Conservation (phyloP, 2,797 vertebrate species). For the Psittacula echo region DNA sequence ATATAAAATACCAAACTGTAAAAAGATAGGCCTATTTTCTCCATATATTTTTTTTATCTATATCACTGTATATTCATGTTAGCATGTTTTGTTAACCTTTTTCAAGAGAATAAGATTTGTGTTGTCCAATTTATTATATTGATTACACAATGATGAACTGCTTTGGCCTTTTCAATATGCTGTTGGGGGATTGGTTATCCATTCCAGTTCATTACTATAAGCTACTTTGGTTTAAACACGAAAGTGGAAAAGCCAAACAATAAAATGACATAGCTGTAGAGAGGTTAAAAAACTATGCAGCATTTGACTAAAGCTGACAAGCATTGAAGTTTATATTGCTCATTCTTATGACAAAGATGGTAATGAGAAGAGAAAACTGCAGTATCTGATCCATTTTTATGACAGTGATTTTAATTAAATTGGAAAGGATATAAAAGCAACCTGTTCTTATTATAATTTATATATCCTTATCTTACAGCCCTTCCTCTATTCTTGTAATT, state of each 20-base stretch:
- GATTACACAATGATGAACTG: conserved; percentile 48
- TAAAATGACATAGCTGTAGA: conserved; percentile 39
- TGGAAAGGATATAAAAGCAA: conserved; percentile 49
- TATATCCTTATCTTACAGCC: background rate
- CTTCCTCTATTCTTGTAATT: conserved; percentile 8
- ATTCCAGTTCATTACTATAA: conserved; percentile 25
- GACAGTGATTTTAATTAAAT: conserved; percentile 53
- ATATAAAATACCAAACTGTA: background rate
- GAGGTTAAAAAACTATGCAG: conserved; percentile 37
- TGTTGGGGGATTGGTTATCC: conserved; percentile 38
- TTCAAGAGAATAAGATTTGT: conserved; percentile 13
- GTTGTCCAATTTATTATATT: conserved; percentile 33
- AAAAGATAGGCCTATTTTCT: background rate
- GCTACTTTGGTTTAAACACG: background rate
- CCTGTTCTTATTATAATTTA: conserved; percentile 40
- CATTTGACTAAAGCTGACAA: background rate
- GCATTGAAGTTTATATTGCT: conserved; percentile 25
- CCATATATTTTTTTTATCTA: background rate
- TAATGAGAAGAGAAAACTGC: conserved; percentile 55
- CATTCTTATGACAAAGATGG: conserved; percentile 48
- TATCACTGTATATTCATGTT: background rate
- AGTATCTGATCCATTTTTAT: conserved; percentile 53
- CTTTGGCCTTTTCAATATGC: conserved; percentile 46
- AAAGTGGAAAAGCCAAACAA: conserved; percentile 42
- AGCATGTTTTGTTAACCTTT: conserved; percentile 28